Evolutionary conservation across 2,888 invertebrate species (phyloP), one percentile per base, ranked within the genome.

Genomic region (Apantesis nais): DNA sequence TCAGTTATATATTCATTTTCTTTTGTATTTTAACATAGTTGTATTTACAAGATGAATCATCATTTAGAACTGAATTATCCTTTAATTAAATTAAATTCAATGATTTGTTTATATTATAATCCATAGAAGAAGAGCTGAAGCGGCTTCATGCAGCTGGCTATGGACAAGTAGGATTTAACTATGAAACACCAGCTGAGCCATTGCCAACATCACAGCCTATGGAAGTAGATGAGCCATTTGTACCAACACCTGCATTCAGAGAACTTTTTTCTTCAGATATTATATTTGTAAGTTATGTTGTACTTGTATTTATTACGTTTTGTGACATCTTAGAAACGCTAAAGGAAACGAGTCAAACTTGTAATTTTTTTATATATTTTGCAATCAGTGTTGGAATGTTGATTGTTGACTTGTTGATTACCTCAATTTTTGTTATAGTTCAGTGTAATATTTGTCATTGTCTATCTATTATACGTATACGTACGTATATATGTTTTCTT

Each of bases 41-140:
- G 12, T 52, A 12, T n/a, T n/a, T 8, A n/a, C 8, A 52, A 52
- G 9, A 9, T n/a, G 11, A 22, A 48, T 8, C 22, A 0, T 52
- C 8, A 2, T 55, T 55, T 25, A 25, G 11, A 55, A 55, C 12
- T 25, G 25, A 14, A 25, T 4, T 25, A 55, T 14, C 25, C 25
- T 12, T 55, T 25, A 3, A 25, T 2, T 14, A 14, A 55, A 55
- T n/a, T n/a, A n/a, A n/a, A n/a, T n/a, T 14, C 37, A n/a, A 65
- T n/a, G 19, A 19, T 44, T 62, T 37, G 1, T 37, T 41, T 41
- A 41, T 55, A n/a, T 41, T 41, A 41, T 55, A n/a, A 52, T 63
- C 31, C 60, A 16, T 92, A 99, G 99, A 99, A 93, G 99, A 99
- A 90, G 99, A 99, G 93, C 94, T 98, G 88, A 99, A 99, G 91